phyloP scores from a whole-genome alignment of 2,888 invertebrate genomes.

The Patella pellucida region DNA sequence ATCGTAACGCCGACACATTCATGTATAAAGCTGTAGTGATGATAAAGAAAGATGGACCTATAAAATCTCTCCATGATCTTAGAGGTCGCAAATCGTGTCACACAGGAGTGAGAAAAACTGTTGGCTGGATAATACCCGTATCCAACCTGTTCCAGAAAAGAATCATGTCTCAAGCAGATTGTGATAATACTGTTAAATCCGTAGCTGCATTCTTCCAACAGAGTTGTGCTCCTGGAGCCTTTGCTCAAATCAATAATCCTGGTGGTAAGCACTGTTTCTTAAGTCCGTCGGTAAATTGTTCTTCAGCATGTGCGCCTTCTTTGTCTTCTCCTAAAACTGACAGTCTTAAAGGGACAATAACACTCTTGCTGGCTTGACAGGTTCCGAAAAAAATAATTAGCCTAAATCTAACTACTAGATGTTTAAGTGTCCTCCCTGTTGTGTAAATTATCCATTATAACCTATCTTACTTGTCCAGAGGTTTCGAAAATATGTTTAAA shows the following conservation, averaged over 20 bases:
- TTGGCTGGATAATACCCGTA: constrained; percentile 93
- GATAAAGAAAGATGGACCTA: constrained; percentile 17
- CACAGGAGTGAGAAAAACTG: constrained; percentile 85
- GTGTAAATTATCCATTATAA: too few relatives aligned
- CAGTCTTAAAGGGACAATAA: too few relatives aligned
- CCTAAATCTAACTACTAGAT: too few relatives aligned
- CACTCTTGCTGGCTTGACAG: too few relatives aligned
- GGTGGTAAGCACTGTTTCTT: constrained; percentile 41
- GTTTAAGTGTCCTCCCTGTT: too few relatives aligned
- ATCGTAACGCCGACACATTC: constrained; percentile 13
- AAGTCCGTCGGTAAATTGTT: too few relatives aligned
- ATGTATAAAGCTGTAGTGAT: constrained; percentile 33
- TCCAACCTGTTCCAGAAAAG: constrained; percentile 84
- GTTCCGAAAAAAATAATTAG: too few relatives aligned
- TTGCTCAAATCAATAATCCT: constrained; percentile 88
- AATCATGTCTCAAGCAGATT: constrained; percentile 81
- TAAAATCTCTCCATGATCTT: constrained; percentile 21
- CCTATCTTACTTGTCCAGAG: too few relatives aligned
- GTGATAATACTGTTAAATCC: constrained; percentile 94
- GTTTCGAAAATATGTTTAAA: too few relatives aligned
- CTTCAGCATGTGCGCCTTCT: too few relatives aligned
- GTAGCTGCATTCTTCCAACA: constrained; percentile 88
- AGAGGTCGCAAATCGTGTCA: constrained; percentile 32
- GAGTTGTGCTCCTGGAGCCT: constrained; percentile 91
- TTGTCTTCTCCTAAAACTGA: too few relatives aligned